phyloP scores from a whole-genome alignment of 1,140 invertebrate genomes.

The Bradynema listronoti region DNA sequence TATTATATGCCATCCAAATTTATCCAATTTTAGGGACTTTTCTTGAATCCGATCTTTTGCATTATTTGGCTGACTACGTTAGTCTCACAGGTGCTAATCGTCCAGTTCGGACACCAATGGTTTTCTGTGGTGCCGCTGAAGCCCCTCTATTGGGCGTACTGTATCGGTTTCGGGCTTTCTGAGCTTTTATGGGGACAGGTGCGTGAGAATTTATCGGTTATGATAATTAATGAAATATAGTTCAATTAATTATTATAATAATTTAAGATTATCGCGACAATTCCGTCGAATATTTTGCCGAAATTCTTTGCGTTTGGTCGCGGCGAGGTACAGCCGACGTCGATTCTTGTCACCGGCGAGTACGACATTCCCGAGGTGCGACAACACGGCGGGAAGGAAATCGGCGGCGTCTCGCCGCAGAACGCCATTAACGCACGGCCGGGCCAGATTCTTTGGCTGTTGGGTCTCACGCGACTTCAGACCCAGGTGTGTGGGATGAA shows the following conservation, averaged over 20 bases:
- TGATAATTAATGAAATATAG: constrained; percentile 2
- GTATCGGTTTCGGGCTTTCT: constrained; percentile 88
- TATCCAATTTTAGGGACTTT: constrained; percentile 69
- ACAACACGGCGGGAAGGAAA: constrained; percentile 23
- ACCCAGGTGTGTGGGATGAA: too few species aligned
- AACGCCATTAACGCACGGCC: constrained; percentile 73
- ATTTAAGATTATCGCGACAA: constrained; percentile 69
- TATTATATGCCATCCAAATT: neutral
- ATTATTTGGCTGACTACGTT: constrained; percentile 91
- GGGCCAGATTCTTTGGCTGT: constrained; percentile 97
- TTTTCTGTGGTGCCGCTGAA: constrained; percentile 83
- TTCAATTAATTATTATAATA: constrained; percentile 6
- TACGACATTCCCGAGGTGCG: constrained; percentile 51
- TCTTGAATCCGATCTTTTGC: constrained; percentile 95
- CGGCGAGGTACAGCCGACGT: constrained; percentile 47
- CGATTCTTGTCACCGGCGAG: constrained; percentile 55
- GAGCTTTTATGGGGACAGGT: constrained; percentile 88
- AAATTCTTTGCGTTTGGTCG: constrained; percentile 63
- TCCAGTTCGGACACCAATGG: constrained; percentile 90
- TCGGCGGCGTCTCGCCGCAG: constrained; percentile 75
- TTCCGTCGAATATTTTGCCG: constrained; percentile 68
- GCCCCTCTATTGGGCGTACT: constrained; percentile 95
- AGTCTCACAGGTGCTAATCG: constrained; percentile 83
- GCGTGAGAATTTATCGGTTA: neutral
- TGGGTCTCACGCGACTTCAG: constrained; percentile 91